phyloP scores from a whole-genome alignment of 2,888 invertebrate genomes.

The Tubulanus polymorphus region DNA sequence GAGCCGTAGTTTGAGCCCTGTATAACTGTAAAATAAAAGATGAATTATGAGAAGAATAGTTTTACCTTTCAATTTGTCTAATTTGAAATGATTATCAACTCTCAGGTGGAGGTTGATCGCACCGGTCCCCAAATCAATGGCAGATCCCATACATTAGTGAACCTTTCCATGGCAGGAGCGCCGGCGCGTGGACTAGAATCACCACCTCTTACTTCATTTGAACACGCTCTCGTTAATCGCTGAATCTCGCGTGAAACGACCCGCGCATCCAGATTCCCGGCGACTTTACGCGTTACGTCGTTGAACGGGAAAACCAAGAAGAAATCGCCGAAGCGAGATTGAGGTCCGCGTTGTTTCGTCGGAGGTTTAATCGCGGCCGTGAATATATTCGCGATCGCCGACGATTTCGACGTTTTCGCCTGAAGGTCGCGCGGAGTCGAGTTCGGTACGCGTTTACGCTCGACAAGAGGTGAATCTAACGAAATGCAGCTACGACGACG shows the following conservation, averaged over 20 bases:
- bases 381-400: slow-evolving; percentile 21
- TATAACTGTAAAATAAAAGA: too few species aligned
- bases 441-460: neutral
- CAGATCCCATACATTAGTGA: too few species aligned
- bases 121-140: too few species aligned
- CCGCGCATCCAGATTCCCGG: slow-evolving; percentile 31
- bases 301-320: slow-evolving; percentile 69
- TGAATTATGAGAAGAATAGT: too few species aligned
- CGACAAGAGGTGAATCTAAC: neutral
- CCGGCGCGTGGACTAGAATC: too few species aligned
- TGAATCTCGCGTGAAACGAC: slow-evolving; percentile 36
- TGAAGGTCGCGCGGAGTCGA: slow-evolving; percentile 27
- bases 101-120: too few species aligned
- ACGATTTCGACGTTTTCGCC: neutral
- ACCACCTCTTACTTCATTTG: neutral
- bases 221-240: slow-evolving; percentile 24
- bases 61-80: too few species aligned
- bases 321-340: slow-evolving; percentile 70
- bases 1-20: too few species aligned
- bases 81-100: too few species aligned
- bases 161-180: too few species aligned
- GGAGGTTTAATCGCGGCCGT: slow-evolving; percentile 36
- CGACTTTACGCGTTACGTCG: slow-evolving; percentile 31
- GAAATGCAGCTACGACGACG: neutral
- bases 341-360: slow-evolving; percentile 66